Percentiles rank a stretch among this genome's conserved stretches.
These are phyloP conservation scores for Gryon sp. DNA, from an alignment of 1,140 invertebrate species.

Conservation along the genomic window DNA sequence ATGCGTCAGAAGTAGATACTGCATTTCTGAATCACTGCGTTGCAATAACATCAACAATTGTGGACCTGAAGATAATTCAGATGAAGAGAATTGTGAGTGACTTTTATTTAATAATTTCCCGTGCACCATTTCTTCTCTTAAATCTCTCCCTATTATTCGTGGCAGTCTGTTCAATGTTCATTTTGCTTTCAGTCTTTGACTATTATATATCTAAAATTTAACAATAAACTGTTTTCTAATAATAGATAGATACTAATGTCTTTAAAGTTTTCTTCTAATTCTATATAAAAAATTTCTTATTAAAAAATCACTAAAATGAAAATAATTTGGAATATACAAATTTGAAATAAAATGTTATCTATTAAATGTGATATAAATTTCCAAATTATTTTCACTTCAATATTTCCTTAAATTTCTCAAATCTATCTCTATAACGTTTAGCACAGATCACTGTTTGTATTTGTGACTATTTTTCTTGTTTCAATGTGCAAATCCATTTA, in stretches of 20 bases:
- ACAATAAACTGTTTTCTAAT: slow-evolving; percentile 55
- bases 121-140: slow-evolving; percentile 53
- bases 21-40: slow-evolving; percentile 87
- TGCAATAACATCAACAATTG: slow-evolving; percentile 91
- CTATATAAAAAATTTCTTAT: neutral
- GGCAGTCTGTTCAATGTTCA: slow-evolving; percentile 69
- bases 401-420: slow-evolving; percentile 23
- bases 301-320: slow-evolving; percentile 1
- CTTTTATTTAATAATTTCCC: slow-evolving; percentile 48
- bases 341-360: neutral
- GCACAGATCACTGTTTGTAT: slow-evolving; percentile 57
- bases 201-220: slow-evolving; percentile 52
- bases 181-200: slow-evolving; percentile 67
- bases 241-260: slow-evolving; percentile 60
- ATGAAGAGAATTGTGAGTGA: slow-evolving; percentile 91
- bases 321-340: slow-evolving; percentile 18
- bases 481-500: slow-evolving; percentile 59
- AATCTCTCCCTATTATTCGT: slow-evolving; percentile 62
- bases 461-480: slow-evolving; percentile 48
- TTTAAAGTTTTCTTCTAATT: slow-evolving; percentile 16
- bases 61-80: slow-evolving; percentile 87
- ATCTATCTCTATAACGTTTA: slow-evolving; percentile 48
- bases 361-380: slow-evolving; percentile 1
- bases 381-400: slow-evolving; percentile 28
- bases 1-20: slow-evolving; percentile 86